Conservation (phyloP, 2,888 invertebrate genomes). For the Aquatica leii region DNA sequence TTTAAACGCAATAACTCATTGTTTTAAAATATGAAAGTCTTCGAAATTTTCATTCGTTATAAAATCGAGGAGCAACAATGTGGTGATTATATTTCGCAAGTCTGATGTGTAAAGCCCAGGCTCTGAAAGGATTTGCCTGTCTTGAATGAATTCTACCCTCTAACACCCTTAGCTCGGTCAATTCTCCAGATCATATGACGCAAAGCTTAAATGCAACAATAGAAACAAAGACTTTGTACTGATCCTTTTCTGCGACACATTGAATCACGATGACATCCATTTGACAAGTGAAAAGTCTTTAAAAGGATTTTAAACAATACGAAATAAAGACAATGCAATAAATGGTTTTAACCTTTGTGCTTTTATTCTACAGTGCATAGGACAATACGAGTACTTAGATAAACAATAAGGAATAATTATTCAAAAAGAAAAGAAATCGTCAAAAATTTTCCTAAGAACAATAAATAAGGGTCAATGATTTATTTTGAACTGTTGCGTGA, state of each 20-base stretch:
- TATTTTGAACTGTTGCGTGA: no score
- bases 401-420: no score
- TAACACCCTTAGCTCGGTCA: conserved; percentile 46
- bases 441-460: no score
- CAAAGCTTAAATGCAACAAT: conserved; percentile 45
- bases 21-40: background rate
- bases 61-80: conserved; percentile 46
- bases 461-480: no score
- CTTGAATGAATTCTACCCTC: conserved; percentile 48
- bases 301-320: conserved; percentile 30
- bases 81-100: conserved; percentile 53
- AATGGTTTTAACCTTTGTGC: conserved; percentile 7
- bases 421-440: no score
- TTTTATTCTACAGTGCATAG: background rate
- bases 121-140: conserved; percentile 51
- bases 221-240: conserved; percentile 44
- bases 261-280: conserved; percentile 35
- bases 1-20: conserved; percentile 7
- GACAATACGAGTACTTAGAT: no score
- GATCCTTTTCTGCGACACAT: conserved; percentile 34
- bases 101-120: conserved; percentile 54
- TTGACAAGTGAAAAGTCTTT: conserved; percentile 33
- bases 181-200: conserved; percentile 46
- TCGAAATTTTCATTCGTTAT: conserved; percentile 13
- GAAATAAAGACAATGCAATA: conserved; percentile 17